phyloP scores from a whole-genome alignment of 2,113 vertebrate genomes.

The Chaetura pelagica region DNA sequence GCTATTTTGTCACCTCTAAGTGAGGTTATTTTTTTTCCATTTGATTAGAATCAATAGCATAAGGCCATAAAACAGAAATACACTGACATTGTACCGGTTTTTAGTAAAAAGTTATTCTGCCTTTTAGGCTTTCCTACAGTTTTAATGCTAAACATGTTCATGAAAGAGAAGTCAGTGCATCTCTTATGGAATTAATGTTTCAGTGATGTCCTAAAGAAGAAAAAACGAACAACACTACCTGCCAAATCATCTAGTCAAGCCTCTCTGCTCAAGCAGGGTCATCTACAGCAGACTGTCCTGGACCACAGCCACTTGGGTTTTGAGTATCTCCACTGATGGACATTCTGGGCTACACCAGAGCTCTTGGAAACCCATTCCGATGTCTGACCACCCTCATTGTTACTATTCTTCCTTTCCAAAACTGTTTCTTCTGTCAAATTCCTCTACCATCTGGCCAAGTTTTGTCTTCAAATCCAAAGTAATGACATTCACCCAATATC shows the following conservation, averaged over 20 bases:
- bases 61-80: background rate
- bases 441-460: constrained; percentile 63
- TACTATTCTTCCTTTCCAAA: constrained; percentile 44
- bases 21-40: background rate
- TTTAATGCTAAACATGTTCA: constrained; percentile 24
- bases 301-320: no score
- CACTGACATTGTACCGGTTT: background rate
- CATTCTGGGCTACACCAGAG: no score
- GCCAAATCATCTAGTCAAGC: background rate
- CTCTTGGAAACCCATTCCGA: no score
- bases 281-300: no score
- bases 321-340: no score
- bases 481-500: constrained; percentile 53
- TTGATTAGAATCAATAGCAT: background rate
- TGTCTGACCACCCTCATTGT: no score
- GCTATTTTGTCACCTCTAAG: background rate
- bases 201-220: background rate
- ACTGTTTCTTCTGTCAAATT: constrained; percentile 67
- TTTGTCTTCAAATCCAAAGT: constrained; percentile 67
- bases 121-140: constrained; percentile 44
- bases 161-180: constrained; percentile 9
- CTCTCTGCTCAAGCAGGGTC: no score
- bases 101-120: background rate
- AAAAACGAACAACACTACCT: background rate
- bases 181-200: background rate